Evolutionary conservation across 2,888 invertebrate genomes (phyloP).

Genomic region (Portevinia maculata): DNA sequence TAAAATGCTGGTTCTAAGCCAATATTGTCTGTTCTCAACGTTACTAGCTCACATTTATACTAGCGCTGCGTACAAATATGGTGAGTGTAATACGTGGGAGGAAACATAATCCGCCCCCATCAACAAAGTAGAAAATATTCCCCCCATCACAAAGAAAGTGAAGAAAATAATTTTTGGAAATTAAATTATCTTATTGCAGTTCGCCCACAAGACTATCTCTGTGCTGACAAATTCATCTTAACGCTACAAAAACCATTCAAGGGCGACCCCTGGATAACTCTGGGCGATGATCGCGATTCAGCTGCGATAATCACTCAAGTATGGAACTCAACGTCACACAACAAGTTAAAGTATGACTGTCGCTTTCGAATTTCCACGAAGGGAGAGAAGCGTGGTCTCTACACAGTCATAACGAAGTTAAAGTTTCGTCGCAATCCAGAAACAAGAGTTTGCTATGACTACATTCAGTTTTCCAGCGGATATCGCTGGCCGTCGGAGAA

Average conservation of each 20-base stretch:
- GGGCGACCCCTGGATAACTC: conserved; percentile 78
- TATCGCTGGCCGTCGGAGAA: conserved; percentile 80
- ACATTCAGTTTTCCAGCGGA: conserved; percentile 79
- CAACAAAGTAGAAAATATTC: not conserved
- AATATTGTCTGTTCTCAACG: conserved; percentile 47
- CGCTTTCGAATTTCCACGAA: conserved; percentile 79
- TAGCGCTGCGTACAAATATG: conserved; percentile 75
- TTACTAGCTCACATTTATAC: conserved; percentile 36
- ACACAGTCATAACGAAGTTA: conserved; percentile 80
- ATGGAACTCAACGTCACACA: conserved; percentile 80
- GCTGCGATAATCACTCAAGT: conserved; percentile 80
- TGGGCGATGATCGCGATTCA: conserved; percentile 79
- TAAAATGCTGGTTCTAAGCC: conserved; percentile 46
- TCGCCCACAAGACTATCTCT: conserved; percentile 80
- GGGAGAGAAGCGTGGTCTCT: conserved; percentile 79
- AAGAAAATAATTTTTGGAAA: not conserved
- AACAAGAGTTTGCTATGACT: conserved; percentile 78
- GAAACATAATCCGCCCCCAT: conserved; percentile 10
- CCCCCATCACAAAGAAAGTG: not conserved
- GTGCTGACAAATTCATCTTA: conserved; percentile 79
- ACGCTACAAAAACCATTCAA: conserved; percentile 79
- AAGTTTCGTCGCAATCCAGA: conserved; percentile 79
- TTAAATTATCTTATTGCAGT: conserved; percentile 73
- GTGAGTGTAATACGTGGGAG: conserved; percentile 71
- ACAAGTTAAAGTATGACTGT: conserved; percentile 80